These are phyloP conservation scores for Temnothorax rugatulus DNA, from an alignment of 2,888 invertebrate genomes.

Conservation along the genomic window DNA sequence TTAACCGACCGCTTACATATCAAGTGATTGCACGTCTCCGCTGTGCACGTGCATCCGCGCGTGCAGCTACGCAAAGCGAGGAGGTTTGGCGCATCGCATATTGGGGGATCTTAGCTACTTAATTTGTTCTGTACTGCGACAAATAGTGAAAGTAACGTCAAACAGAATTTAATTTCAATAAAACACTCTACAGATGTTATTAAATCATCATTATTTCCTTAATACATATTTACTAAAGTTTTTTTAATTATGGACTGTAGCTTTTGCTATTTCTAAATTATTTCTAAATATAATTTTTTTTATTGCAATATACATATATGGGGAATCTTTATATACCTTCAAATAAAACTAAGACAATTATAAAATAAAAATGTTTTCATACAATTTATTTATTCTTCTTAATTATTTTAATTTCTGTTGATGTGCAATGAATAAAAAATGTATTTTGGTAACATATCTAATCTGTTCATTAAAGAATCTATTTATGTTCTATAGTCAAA, in stretches of 20 bases:
- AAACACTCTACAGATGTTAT: not conserved
- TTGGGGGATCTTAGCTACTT: constrained; percentile 1
- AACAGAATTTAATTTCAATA: not conserved
- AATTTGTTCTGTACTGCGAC: not conserved
- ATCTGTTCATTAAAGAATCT: not conserved
- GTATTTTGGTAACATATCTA: not conserved
- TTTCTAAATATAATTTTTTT: not conserved
- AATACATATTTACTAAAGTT: not conserved
- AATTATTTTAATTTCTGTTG: not conserved
- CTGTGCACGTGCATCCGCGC: constrained; percentile 22
- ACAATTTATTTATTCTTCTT: not conserved
- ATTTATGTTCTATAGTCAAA: not conserved
- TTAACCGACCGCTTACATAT: constrained; percentile 12
- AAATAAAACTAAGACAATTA: not conserved
- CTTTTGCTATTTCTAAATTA: not conserved
- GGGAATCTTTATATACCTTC: not conserved
- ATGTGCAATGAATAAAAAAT: not conserved
- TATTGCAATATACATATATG: not conserved
- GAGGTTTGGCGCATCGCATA: not conserved
- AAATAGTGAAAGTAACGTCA: not conserved
- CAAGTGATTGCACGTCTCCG: constrained; percentile 29
- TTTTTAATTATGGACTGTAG: not conserved
- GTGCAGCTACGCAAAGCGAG: constrained; percentile 9
- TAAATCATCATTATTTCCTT: not conserved
- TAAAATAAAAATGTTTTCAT: not conserved